Evolutionary conservation across 1,140 invertebrate species (phyloP), one percentile per base, ranked within the genome.

Genomic region (Diabrotica virgifera): DNA sequence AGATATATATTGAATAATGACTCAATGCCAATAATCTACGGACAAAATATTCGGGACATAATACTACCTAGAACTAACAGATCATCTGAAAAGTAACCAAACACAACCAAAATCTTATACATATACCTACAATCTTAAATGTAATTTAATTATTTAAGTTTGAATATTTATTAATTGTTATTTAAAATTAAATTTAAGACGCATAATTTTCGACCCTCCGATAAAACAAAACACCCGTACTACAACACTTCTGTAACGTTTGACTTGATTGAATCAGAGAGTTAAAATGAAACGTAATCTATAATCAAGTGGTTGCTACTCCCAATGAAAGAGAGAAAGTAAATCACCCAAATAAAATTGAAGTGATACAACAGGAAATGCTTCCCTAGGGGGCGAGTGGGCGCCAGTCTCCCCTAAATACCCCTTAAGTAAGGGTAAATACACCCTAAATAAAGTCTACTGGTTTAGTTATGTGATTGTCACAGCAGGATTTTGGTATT

Each of bases 341-440:
- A 62, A 62, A 62, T 62, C 54, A 62, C 60, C 60, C 60, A 54
- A 62, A 62, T 62, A 62, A 62, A 62, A 62, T 62, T 62, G 37
- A 35, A 62, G 60, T 62, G 60, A 54, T 62, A 62, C 54, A 12
- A 37, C 36, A 62, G 60, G 60, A 62, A 55, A 62, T 62, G 60
- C 52, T 36, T 62, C 60, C 60, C 60, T 35, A 54, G 60, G 52
- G 60, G 12, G 5, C 35, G 56, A 54, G 51, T 51, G 60, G 51
- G 9, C 35, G 11, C 46, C 10, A 54, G 12, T 52, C 36, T 59
- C 58, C 60, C 60, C 59, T 62, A 62, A 62, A 62, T 54, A 46
- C 6, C 40, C n/a, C 40, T 46, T 5, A 46, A 46, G n/a, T 46
- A 46, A 46, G 40, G 40, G 40, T 46, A 46, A 46, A 46, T 46